phyloP scores from a whole-genome alignment of 2,797 vertebrate species.

The Lepidocolaptes lacrymiger region DNA sequence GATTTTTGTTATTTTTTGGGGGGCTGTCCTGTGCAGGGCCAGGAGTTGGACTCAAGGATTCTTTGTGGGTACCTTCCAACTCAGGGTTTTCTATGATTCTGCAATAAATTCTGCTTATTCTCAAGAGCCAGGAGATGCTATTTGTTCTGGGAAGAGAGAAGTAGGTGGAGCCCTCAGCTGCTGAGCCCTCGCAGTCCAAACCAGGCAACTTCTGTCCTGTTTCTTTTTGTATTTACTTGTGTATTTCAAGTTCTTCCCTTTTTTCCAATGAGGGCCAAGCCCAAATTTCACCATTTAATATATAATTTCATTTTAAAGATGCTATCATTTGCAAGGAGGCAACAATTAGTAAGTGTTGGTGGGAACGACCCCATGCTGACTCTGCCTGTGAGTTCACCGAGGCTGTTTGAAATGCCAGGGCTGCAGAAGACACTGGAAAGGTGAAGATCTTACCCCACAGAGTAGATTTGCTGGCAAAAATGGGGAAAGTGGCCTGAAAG shows the following conservation, averaged over 20 bases:
- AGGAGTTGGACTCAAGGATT: not conserved
- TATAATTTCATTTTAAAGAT: not conserved
- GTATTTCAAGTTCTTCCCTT: not conserved
- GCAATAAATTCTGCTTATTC: not conserved
- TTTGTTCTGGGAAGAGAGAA: not conserved
- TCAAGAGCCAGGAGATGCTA: not conserved
- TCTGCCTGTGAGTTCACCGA: not conserved
- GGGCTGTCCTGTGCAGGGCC: not conserved
- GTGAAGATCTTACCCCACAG: not conserved
- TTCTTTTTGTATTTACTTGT: not conserved
- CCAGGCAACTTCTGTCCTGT: not conserved
- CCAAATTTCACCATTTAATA: not conserved
- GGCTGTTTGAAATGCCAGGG: not conserved
- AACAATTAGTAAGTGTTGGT: not conserved
- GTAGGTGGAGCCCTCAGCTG: not conserved
- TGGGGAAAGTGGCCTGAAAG: fast-evolving
- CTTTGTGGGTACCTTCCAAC: not conserved
- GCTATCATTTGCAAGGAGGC: not conserved
- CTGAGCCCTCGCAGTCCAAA: not conserved
- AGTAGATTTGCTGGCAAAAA: not conserved
- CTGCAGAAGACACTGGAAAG: not conserved
- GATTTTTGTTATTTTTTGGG: not conserved
- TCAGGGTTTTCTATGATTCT: not conserved
- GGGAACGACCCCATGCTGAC: not conserved
- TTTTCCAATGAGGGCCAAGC: not conserved